Evolutionary conservation across 1,140 invertebrate species (phyloP).

Genomic region (Chlorops oryzae): DNA sequence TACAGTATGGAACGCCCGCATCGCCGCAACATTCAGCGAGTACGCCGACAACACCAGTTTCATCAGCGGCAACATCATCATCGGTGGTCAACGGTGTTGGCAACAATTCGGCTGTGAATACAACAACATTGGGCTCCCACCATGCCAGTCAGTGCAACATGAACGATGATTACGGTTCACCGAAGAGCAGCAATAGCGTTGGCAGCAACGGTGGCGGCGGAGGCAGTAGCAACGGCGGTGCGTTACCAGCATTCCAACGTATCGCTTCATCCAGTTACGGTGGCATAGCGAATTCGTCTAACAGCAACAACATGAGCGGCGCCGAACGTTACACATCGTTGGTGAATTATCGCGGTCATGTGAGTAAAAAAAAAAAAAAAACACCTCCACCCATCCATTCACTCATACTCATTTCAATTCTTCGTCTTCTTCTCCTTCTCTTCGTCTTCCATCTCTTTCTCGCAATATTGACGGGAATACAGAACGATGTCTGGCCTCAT

Average conservation of each 20-base stretch:
- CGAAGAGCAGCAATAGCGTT: conserved; percentile 32
- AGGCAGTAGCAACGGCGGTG: conserved; percentile 16
- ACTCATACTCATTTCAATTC: conserved; percentile 2
- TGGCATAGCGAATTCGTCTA: conserved; percentile 19
- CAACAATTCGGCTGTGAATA: conserved; percentile 5
- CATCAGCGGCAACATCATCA: conserved; percentile 12
- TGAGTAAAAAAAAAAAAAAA: conserved; percentile 22
- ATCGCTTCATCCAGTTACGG: conserved; percentile 22
- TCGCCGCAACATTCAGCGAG: conserved; percentile 22
- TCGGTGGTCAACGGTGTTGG: neutral
- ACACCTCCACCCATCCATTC: conserved; percentile 3
- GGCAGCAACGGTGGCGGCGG: conserved; percentile 15
- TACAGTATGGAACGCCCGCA: conserved; percentile 36
- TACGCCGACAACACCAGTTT: conserved; percentile 19
- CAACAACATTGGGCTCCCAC: conserved; percentile 18
- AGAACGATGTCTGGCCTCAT: conserved; percentile 36
- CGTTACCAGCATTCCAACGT: conserved; percentile 38
- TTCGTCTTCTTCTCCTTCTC: neutral
- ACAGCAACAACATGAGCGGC: neutral
- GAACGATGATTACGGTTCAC: conserved; percentile 38
- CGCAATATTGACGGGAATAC: no score
- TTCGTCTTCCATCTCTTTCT: neutral
- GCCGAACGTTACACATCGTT: conserved; percentile 34
- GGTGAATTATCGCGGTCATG: conserved; percentile 39
- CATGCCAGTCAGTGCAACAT: conserved; percentile 18